These are phyloP conservation scores for Oscheius sp. DNA, from an alignment of 1,140 invertebrate species.

Conservation along the genomic window DNA sequence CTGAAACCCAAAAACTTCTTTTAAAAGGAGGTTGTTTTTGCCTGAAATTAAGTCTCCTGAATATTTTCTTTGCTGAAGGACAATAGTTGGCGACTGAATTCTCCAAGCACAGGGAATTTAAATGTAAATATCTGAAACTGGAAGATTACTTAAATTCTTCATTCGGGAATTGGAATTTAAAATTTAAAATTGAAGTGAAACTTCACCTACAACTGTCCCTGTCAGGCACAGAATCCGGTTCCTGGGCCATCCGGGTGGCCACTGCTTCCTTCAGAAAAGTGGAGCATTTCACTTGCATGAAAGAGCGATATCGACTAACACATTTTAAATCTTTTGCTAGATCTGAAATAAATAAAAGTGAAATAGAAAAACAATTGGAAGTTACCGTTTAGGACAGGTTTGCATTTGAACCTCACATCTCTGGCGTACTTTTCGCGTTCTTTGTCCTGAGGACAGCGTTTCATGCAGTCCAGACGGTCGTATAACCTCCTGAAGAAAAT, in stretches of 20 bases:
- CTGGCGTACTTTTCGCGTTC: conserved; percentile 2
- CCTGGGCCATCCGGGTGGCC: neutral
- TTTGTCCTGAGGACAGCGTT: conserved; percentile 13
- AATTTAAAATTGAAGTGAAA: conserved; percentile 7
- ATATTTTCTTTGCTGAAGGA: neutral
- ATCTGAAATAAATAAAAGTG: neutral
- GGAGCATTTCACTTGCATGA: conserved; percentile 16
- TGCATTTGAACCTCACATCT: conserved; percentile 15
- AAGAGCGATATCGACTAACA: conserved; percentile 18
- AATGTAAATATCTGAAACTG: conserved; percentile 4
- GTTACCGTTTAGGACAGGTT: conserved; percentile 7
- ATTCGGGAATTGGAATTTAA: too few species aligned
- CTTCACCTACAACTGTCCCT: conserved; percentile 7
- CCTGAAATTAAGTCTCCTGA: conserved; percentile 24
- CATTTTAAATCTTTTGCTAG: conserved; percentile 13
- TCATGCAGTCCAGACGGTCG: conserved; percentile 26
- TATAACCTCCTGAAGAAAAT: conserved; percentile 6
- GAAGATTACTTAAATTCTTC: too few species aligned
- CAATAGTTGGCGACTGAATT: conserved; percentile 19
- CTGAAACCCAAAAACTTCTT: neutral
- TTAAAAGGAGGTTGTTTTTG: neutral
- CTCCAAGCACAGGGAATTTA: conserved; percentile 18
- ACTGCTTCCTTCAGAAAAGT: conserved; percentile 23
- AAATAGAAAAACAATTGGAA: neutral
- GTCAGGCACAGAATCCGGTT: conserved; percentile 8